Conservation (phyloP, 2,888 invertebrate species). For the Heteromurus nitidus region DNA sequence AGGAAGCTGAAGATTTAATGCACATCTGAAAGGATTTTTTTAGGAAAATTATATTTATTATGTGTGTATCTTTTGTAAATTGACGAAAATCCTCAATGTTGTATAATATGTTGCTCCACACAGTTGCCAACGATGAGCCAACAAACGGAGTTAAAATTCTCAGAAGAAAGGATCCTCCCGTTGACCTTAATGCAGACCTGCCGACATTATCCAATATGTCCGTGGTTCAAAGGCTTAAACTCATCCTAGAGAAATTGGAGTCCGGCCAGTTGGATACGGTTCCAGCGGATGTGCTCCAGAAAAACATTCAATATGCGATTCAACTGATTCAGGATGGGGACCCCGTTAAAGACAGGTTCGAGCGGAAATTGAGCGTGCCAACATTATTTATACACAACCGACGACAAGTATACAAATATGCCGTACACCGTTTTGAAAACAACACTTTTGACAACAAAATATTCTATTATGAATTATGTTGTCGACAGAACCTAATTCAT, state of each 20-base stretch:
- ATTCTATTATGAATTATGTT: background rate
- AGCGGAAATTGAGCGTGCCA: conserved; percentile 42
- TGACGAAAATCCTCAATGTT: no score
- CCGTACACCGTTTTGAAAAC: no score
- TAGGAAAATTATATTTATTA: no score
- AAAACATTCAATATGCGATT: conserved; percentile 91
- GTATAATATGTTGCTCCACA: conserved; percentile 39
- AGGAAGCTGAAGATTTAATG: no score
- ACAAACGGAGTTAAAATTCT: conserved; percentile 74
- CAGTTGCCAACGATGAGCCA: conserved; percentile 73
- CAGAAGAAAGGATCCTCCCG: conserved; percentile 73
- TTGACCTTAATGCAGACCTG: conserved; percentile 72
- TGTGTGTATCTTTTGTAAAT: background rate
- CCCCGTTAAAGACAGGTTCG: conserved; percentile 70
- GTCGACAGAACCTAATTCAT: background rate
- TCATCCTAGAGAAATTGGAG: conserved; percentile 81
- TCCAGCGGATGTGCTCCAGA: conserved; percentile 90
- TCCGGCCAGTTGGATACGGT: conserved; percentile 86
- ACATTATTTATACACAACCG: background rate
- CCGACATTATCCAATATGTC: conserved; percentile 67
- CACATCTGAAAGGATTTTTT: no score
- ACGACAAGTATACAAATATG: no score
- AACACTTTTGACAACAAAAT: no score
- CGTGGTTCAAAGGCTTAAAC: conserved; percentile 85
- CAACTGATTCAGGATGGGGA: conserved; percentile 72